These are phyloP conservation scores for Macrocentrus cingulum DNA, from an alignment of 1,140 invertebrate species.

Conservation along the genomic window DNA sequence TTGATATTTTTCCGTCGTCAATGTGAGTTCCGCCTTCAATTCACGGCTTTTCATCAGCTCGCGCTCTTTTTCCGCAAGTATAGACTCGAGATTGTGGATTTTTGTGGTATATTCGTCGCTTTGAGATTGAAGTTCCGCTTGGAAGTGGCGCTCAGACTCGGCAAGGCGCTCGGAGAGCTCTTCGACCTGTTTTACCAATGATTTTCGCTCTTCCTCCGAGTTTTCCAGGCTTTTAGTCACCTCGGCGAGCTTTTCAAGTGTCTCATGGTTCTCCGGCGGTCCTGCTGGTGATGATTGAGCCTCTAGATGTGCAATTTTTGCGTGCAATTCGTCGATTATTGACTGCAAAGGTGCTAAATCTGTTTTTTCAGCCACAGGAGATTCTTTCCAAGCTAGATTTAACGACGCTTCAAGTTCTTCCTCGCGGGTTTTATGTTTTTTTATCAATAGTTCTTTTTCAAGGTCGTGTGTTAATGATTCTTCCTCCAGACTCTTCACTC, in stretches of 20 bases:
- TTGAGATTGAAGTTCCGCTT: neutral
- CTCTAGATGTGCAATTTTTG: conserved; percentile 1
- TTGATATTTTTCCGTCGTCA: conserved; percentile 1
- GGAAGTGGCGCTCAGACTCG: neutral
- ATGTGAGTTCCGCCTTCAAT: neutral
- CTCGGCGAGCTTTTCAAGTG: conserved; percentile 22
- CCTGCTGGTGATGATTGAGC: neutral
- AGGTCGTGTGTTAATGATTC: conserved; percentile 16
- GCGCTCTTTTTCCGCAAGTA: conserved; percentile 5
- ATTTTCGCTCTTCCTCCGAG: neutral
- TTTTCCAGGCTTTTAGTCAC: conserved; percentile 17
- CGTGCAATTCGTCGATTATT: conserved; percentile 4
- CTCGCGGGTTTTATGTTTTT: conserved; percentile 27
- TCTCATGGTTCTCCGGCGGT: conserved; percentile 16
- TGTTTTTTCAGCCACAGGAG: neutral
- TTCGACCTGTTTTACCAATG: conserved; percentile 1
- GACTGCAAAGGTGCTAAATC: conserved; percentile 18
- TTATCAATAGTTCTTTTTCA: conserved; percentile 23
- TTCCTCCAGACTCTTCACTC: conserved; percentile 22
- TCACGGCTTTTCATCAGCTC: conserved; percentile 10
- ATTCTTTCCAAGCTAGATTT: conserved; percentile 20
- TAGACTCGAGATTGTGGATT: conserved; percentile 13
- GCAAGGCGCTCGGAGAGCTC: conserved; percentile 1
- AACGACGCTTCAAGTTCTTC: conserved; percentile 28
- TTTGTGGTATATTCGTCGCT: conserved; percentile 14